phyloP scores from a whole-genome alignment of 37 sponge, comb jelly and placozoan genomes.

The Oscarella lobularis region DNA sequence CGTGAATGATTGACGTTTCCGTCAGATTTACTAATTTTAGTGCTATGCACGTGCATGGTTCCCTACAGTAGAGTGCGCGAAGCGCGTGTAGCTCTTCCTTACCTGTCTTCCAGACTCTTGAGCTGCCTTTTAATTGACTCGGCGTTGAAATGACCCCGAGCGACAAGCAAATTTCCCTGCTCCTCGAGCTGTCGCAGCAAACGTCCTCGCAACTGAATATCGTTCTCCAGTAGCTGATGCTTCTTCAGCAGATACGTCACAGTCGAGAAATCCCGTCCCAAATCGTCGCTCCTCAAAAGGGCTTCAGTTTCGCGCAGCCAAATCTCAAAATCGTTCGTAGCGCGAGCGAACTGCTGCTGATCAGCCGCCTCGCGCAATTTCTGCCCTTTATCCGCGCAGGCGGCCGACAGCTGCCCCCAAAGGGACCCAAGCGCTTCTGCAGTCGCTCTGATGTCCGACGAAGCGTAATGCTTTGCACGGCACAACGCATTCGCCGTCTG shows the following conservation, averaged over 20 bases:
- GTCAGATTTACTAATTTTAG: no score
- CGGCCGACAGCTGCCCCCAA: constrained; percentile 51
- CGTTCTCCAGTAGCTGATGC: constrained; percentile 75
- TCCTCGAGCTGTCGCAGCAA: constrained; percentile 29
- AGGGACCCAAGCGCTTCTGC: constrained; percentile 33
- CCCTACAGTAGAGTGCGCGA: not conserved
- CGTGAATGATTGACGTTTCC: no score
- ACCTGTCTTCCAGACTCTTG: constrained; percentile 22
- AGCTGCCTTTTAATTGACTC: constrained; percentile 33
- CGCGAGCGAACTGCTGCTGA: constrained; percentile 44
- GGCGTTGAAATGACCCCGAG: constrained; percentile 45
- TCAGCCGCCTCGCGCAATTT: constrained; percentile 43
- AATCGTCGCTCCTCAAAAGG: constrained; percentile 57
- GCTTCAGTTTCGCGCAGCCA: constrained; percentile 75
- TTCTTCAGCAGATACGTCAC: constrained; percentile 85
- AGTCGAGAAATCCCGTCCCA: constrained; percentile 69
- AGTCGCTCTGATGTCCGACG: constrained; percentile 24
- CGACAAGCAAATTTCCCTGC: constrained; percentile 28
- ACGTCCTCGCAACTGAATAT: constrained; percentile 28
- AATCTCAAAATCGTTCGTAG: constrained; percentile 56
- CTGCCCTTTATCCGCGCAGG: constrained; percentile 57
- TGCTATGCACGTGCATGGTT: no score
- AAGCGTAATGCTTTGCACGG: constrained; percentile 32
- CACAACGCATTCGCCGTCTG: constrained; percentile 47
- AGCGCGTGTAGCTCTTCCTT: constrained; percentile 16